These are phyloP conservation scores for Eremobia ochroleuca DNA, from an alignment of 2,888 invertebrate species.

Conservation along the genomic window DNA sequence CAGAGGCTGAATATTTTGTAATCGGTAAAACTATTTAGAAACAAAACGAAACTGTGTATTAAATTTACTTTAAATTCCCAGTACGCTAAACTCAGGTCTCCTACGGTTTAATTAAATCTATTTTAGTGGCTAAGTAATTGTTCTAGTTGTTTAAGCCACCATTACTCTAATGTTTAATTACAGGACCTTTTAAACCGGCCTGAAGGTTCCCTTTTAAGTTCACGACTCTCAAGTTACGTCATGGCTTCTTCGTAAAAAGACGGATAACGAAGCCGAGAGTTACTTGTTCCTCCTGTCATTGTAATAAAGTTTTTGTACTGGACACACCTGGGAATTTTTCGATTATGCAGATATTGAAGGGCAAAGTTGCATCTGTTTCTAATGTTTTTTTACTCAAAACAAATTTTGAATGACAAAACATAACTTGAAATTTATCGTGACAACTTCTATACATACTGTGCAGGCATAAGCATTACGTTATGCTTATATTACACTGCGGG, in stretches of 20 bases:
- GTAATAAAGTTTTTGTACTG: not conserved
- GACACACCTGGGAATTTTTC: not conserved
- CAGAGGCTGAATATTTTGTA: not conserved
- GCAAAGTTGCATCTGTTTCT: no score
- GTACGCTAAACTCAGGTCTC: slow-evolving; percentile 42
- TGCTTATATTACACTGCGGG: not conserved
- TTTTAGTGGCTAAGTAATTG: slow-evolving; percentile 67
- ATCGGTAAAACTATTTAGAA: not conserved
- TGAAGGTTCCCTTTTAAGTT: slow-evolving; percentile 56
- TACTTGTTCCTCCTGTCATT: no score
- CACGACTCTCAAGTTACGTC: slow-evolving; percentile 35
- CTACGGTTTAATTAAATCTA: slow-evolving; percentile 56
- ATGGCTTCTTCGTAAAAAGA: not conserved
- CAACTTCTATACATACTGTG: not conserved
- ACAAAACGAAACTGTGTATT: not conserved
- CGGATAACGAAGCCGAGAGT: not conserved
- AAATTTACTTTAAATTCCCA: slow-evolving; percentile 26
- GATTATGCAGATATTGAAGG: not conserved
- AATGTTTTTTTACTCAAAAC: no score
- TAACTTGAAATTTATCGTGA: not conserved
- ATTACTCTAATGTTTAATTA: slow-evolving; percentile 65
- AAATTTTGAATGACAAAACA: no score
- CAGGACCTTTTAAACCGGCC: slow-evolving; percentile 62
- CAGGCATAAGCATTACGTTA: not conserved
- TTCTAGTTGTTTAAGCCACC: slow-evolving; percentile 62